Conservation (phyloP, 2,113 vertebrate species). For the Plotosus lineatus region DNA sequence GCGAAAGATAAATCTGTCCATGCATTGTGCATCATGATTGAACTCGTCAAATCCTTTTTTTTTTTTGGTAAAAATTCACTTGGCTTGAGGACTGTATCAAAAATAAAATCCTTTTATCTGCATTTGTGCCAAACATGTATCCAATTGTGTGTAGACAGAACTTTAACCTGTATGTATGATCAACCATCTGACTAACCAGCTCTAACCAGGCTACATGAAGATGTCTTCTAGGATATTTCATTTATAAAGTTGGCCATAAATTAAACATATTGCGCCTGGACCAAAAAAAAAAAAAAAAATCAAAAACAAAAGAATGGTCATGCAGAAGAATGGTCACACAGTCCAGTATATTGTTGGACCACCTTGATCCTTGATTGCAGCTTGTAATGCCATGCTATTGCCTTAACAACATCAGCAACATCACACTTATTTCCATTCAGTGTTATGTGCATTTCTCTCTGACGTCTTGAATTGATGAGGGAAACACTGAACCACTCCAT, state of each 20-base stretch:
- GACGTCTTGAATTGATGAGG: too few species aligned
- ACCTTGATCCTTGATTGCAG: too few species aligned
- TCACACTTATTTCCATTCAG: too few species aligned
- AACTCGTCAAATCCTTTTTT: background rate
- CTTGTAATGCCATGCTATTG: too few species aligned
- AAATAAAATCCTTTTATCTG: background rate
- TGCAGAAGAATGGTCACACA: too few species aligned
- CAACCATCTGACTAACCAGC: background rate
- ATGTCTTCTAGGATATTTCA: background rate
- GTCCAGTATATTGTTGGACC: too few species aligned
- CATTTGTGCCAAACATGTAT: background rate
- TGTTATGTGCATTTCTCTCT: too few species aligned
- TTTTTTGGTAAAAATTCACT: background rate
- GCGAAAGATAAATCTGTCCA: background rate
- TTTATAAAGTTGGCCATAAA: background rate
- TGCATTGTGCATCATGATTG: background rate
- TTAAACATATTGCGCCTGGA: too few species aligned
- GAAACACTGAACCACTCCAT: too few species aligned
- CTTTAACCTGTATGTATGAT: background rate
- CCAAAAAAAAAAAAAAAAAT: too few species aligned
- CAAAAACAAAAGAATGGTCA: too few species aligned
- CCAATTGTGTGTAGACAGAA: background rate
- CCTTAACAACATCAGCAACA: too few species aligned
- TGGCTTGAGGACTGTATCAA: background rate
- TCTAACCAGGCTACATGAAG: background rate